Percentiles rank a stretch among this genome's conserved stretches.
These are phyloP conservation scores for Aelia acuminata DNA, from an alignment of 2,888 invertebrate species.

Conservation along the genomic window DNA sequence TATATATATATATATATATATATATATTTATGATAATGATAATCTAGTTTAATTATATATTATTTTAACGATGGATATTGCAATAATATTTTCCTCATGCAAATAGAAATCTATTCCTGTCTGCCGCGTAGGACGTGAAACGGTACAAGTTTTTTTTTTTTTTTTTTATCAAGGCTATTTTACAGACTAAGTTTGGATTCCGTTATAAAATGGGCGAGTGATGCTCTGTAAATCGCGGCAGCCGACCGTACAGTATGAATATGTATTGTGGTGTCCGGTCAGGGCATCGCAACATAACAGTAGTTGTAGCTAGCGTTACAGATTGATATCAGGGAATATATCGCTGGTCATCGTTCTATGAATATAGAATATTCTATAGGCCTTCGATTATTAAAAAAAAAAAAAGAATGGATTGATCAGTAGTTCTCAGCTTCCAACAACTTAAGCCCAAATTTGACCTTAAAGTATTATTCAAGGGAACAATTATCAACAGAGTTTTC, in stretches of 20 bases:
- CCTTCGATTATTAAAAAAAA: no score
- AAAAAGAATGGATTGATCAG: no score
- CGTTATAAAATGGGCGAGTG: neutral
- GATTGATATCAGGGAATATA: neutral
- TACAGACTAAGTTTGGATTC: neutral
- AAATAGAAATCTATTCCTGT: neutral
- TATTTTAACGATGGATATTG: neutral
- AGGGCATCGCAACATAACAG: neutral
- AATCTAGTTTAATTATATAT: no score
- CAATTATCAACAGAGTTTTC: no score
- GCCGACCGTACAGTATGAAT: conserved; percentile 25
- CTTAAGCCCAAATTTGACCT: no score
- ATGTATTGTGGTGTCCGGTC: conserved; percentile 14
- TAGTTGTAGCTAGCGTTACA: neutral
- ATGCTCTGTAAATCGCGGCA: conserved; percentile 40
- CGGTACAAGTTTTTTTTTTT: neutral
- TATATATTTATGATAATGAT: no score
- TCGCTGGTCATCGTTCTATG: neutral
- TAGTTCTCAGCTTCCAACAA: no score
- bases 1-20: no score
- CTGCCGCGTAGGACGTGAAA: neutral
- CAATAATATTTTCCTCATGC: neutral
- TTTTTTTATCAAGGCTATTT: neutral
- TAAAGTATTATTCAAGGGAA: no score
- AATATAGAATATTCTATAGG: no score